A percentile compares a stretch with the other conserved stretches of the same genome.
phyloP scores from a whole-genome alignment of 1,140 invertebrate genomes.

The Drosophila persimilis region DNA sequence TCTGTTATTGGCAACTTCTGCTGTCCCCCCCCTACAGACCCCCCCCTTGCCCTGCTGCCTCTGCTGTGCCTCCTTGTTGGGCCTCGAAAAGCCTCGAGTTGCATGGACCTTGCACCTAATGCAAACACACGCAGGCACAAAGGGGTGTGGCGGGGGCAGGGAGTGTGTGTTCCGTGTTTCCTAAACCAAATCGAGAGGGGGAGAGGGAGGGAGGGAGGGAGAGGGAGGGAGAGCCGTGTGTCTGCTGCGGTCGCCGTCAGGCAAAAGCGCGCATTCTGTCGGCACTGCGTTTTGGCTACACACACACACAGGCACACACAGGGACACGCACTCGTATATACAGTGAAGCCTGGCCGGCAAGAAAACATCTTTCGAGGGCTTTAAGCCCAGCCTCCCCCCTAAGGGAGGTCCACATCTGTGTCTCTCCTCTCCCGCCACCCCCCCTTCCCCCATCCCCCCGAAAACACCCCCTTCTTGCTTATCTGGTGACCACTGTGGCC shows the following conservation, averaged over 20 bases:
- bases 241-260: slow-evolving; percentile 77
- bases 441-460: too few species aligned
- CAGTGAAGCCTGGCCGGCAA: neutral
- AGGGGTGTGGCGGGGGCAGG: neutral
- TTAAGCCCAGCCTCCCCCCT: too few species aligned
- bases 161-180: neutral
- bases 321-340: slow-evolving; percentile 16
- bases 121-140: slow-evolving; percentile 43
- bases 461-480: neutral
- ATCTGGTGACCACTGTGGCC: neutral
- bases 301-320: slow-evolving; percentile 5
- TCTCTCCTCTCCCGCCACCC: too few species aligned
- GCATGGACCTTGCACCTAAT: slow-evolving; percentile 70
- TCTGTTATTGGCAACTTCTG: slow-evolving; percentile 75
- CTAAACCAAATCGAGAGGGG: neutral
- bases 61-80: slow-evolving; percentile 40
- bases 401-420: too few species aligned
- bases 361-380: too few species aligned
- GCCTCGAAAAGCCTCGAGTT: slow-evolving; percentile 68
- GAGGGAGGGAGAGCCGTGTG: slow-evolving; percentile 60
- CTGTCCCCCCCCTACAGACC: slow-evolving; percentile 7
- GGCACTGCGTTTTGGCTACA: slow-evolving; percentile 61
- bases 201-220: slow-evolving; percentile 1
- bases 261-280: slow-evolving; percentile 57
- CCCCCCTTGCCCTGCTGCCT: slow-evolving; percentile 33